A percentile compares a stretch with the other conserved stretches of the same genome.
phyloP scores from a whole-genome alignment of 2,113 vertebrate species.

The Hylia prasina region DNA sequence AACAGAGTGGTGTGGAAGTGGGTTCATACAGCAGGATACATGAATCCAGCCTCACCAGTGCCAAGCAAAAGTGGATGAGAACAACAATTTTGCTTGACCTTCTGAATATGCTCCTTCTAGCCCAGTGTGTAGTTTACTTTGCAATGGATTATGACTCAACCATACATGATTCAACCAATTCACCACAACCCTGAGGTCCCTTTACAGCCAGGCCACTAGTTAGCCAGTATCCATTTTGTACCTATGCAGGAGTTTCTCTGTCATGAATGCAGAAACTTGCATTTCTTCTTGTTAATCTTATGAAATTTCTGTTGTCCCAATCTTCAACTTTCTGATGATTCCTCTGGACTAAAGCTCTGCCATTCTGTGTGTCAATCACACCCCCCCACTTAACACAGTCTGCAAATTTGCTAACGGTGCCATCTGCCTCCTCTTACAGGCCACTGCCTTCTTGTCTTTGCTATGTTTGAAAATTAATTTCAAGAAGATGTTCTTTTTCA shows the following conservation, averaged over 20 bases:
- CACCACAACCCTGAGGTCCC: background rate
- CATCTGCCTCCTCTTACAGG: constrained; percentile 56
- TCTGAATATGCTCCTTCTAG: background rate
- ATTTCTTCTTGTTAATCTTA: background rate
- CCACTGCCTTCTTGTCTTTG: constrained; percentile 37
- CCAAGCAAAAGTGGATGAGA: background rate
- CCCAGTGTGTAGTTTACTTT: background rate
- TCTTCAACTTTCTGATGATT: constrained; percentile 32
- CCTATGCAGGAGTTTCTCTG: background rate
- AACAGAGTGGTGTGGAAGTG: accelerated
- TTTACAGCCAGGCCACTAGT: background rate
- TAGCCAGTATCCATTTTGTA: background rate
- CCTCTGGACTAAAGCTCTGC: constrained; percentile 46
- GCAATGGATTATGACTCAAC: background rate
- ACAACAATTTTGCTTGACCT: background rate
- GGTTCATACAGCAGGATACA: background rate
- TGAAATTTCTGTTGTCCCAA: background rate
- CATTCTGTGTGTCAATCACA: constrained; percentile 50
- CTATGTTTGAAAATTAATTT: constrained; percentile 20
- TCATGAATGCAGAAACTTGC: background rate
- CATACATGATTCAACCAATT: background rate
- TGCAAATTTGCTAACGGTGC: constrained; percentile 58
- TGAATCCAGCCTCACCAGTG: background rate
- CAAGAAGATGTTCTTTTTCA: constrained; percentile 57
- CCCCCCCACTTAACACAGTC: constrained; percentile 44